A percentile compares a stretch with the other conserved stretches of the same genome.
Conservation (phyloP, 2,113 vertebrate genomes). For the Phaethon lepturus region DNA sequence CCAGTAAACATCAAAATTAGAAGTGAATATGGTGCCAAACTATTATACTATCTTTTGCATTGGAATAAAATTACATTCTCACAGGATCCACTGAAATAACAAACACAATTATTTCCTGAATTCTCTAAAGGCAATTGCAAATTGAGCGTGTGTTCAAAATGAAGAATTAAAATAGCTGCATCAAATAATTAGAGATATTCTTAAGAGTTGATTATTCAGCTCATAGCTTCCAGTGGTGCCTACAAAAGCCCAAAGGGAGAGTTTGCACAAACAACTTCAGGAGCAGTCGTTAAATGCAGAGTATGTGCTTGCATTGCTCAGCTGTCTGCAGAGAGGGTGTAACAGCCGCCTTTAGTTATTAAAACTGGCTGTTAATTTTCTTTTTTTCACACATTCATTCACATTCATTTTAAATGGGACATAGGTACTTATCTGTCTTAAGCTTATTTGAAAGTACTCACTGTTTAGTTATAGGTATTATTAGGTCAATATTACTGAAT, state of each 20-base stretch:
- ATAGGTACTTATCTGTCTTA: neutral
- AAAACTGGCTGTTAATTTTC: neutral
- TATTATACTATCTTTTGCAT: neutral
- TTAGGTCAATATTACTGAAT: neutral
- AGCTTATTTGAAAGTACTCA: neutral
- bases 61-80: neutral
- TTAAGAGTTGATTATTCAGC: neutral
- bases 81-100: neutral
- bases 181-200: neutral
- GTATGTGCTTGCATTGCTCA: accelerated
- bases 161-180: neutral
- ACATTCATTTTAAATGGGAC: neutral
- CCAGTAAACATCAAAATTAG: neutral
- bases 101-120: neutral
- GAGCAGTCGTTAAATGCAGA: neutral
- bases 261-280: neutral
- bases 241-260: neutral
- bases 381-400: neutral
- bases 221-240: neutral
- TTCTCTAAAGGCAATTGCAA: neutral
- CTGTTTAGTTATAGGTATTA: neutral
- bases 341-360: neutral
- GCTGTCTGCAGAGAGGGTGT: neutral
- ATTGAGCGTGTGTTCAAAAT: neutral
- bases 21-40: neutral